Conservation (phyloP, 2,888 invertebrate genomes). For the Diarsia dahlii region DNA sequence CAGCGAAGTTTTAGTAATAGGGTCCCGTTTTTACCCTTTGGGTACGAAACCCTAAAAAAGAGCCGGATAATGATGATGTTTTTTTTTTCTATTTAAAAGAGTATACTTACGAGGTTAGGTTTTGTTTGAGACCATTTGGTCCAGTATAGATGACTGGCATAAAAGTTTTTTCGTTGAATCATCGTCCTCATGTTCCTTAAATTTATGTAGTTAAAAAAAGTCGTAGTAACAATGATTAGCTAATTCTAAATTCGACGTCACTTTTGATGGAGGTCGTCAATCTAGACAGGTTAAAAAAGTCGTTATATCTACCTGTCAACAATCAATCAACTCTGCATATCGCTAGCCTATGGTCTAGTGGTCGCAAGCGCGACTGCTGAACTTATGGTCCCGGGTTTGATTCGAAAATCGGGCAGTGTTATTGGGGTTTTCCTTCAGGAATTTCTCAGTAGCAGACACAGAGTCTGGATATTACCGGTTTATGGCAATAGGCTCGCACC, state of each 20-base stretch:
- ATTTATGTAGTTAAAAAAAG: too few species aligned
- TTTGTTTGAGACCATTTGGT: neutral
- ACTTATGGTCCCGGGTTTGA: too few species aligned
- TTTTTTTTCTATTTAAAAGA: neutral
- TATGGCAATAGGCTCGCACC: too few species aligned
- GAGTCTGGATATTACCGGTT: too few species aligned
- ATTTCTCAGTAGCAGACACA: too few species aligned
- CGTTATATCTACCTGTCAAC: neutral
- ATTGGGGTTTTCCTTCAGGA: too few species aligned
- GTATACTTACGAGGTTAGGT: neutral
- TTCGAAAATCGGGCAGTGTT: too few species aligned
- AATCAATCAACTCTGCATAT: neutral
- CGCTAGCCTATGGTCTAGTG: neutral
- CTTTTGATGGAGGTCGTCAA: neutral
- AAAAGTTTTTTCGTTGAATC: neutral
- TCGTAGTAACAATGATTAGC: neutral
- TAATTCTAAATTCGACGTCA: conserved; percentile 18
- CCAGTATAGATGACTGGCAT: neutral
- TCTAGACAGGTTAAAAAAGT: conserved; percentile 1
- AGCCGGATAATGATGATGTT: too few species aligned
- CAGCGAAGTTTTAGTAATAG: too few species aligned
- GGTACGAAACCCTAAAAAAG: too few species aligned
- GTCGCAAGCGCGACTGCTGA: too few species aligned
- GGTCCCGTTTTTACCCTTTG: too few species aligned
- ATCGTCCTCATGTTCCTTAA: neutral